phyloP scores from a whole-genome alignment of 2,888 invertebrate genomes.

The Phytoseiulus persimilis region DNA sequence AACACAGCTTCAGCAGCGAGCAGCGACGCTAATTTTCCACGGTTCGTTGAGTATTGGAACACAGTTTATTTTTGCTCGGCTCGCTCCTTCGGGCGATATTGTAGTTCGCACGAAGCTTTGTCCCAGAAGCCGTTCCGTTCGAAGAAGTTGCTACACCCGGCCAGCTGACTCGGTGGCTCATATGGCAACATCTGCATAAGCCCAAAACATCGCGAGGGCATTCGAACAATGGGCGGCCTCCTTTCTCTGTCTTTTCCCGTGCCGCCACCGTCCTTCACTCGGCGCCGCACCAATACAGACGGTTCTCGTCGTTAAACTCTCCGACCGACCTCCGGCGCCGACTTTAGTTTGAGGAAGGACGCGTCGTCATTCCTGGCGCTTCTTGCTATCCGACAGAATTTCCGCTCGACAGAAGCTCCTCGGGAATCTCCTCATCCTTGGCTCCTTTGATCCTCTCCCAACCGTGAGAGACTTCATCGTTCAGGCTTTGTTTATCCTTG shows the following conservation, averaged over 20 bases:
- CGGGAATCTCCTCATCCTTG: no score
- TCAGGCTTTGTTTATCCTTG: no score
- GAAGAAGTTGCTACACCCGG: neutral
- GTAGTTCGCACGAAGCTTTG: neutral
- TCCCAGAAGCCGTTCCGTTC: neutral
- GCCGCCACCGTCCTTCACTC: neutral
- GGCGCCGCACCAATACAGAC: neutral
- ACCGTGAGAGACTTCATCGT: no score
- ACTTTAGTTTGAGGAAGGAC: neutral
- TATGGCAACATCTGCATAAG: neutral
- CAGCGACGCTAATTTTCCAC: neutral
- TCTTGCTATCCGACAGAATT: no score
- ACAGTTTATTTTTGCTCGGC: neutral
- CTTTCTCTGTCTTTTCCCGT: neutral
- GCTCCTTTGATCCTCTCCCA: no score
- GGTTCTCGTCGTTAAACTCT: neutral
- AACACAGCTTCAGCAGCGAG: neutral
- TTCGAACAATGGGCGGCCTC: neutral
- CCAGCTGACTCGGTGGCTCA: neutral
- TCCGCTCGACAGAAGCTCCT: no score
- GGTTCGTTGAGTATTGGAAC: neutral
- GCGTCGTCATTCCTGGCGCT: no score
- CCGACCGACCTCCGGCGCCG: neutral
- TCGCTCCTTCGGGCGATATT: neutral
- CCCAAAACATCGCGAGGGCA: neutral